Base-by-base conservation (phyloP, 2,113 vertebrate genomes). In the Tenebrosternarchus preto region DNA sequence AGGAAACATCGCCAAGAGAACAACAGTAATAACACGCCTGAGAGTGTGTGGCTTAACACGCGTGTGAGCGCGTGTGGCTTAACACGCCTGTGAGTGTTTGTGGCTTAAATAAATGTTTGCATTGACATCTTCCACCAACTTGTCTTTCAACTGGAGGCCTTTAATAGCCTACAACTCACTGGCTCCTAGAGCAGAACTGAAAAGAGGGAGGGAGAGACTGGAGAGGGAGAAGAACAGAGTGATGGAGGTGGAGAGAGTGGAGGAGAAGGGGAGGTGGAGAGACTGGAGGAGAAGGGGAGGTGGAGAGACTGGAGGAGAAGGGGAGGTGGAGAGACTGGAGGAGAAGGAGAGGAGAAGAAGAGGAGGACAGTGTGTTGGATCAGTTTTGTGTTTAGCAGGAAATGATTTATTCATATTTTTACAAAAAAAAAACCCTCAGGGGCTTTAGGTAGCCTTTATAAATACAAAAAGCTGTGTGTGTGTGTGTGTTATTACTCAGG, bases 41-140 rank as follows among this genome's bases (percentile, higher is more conserved):
- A 8, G 3, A 60, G 7, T 27, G 60, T 63, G 53, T 36, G 12
- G n/a, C n/a, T n/a, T n/a, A n/a, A n/a, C n/a, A n/a, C 15, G 60
- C 27, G 60, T 29, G 33, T 80, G 78, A 43, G 66, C 55, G 43
- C 39, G 24, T 17, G 60, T 46, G 67, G n/a, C n/a, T n/a, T n/a
- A n/a, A n/a, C n/a, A n/a, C 46, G 69, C 9, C 43, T 73, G 6
- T 55, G 53, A 36, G 78, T 20, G 8, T 17, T 56, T 66, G 59
- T 55, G 55, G 73, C 25, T 80, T 79, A 57, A 50, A 50, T 50
- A 50, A 50, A 22, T 24, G 20, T 24, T 5, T 36, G 33, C n/a
- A n/a, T n/a, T n/a, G n/a, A 29, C 12, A 33, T n/a, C 29, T 36
- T 20, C 27, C 63, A 36, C 29, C 15, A 67, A 36, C 17, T 67